phyloP scores from a whole-genome alignment of 2,113 vertebrate genomes.

The Sphaerodactylus townsendi region DNA sequence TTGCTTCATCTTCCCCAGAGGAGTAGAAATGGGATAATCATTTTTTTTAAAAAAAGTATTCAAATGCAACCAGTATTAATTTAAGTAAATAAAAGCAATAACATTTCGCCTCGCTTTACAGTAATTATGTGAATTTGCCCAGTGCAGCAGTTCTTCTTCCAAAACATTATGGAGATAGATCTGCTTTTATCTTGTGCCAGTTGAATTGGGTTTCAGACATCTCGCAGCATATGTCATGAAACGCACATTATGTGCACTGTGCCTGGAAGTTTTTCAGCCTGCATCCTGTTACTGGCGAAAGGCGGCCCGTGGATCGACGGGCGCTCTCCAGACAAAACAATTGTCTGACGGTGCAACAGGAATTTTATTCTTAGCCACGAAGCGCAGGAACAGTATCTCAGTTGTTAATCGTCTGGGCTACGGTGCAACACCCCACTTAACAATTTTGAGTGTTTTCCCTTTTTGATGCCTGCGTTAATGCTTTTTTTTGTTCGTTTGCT shows the following conservation, averaged over 20 bases:
- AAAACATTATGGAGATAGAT: slow-evolving; percentile 37
- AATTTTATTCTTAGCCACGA: slow-evolving; percentile 27
- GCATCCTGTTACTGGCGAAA: slow-evolving; percentile 34
- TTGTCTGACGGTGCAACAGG: slow-evolving; percentile 17
- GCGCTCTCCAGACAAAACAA: slow-evolving; percentile 10
- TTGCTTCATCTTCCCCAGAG: not conserved
- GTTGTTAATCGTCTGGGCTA: slow-evolving; percentile 20
- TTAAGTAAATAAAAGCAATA: not conserved
- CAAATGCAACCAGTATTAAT: not conserved
- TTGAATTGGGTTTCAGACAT: slow-evolving; percentile 39
- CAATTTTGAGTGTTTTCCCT: slow-evolving; percentile 18
- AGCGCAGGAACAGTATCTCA: slow-evolving; percentile 30
- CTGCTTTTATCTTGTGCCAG: slow-evolving; percentile 26
- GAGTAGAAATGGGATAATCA: not conserved
- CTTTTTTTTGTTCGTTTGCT: not conserved
- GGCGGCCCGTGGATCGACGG: slow-evolving; percentile 21
- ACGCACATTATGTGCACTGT: not conserved
- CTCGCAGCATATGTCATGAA: slow-evolving; percentile 16
- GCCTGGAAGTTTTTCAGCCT: slow-evolving; percentile 18
- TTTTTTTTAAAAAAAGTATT: no score
- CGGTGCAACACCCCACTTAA: no score
- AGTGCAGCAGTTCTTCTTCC: not conserved
- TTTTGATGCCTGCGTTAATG: slow-evolving; percentile 32
- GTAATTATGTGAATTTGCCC: not conserved
- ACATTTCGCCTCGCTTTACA: not conserved